These are phyloP conservation scores for Aix galericulata DNA, from an alignment of 2,113 vertebrate species.

Conservation along the genomic window DNA sequence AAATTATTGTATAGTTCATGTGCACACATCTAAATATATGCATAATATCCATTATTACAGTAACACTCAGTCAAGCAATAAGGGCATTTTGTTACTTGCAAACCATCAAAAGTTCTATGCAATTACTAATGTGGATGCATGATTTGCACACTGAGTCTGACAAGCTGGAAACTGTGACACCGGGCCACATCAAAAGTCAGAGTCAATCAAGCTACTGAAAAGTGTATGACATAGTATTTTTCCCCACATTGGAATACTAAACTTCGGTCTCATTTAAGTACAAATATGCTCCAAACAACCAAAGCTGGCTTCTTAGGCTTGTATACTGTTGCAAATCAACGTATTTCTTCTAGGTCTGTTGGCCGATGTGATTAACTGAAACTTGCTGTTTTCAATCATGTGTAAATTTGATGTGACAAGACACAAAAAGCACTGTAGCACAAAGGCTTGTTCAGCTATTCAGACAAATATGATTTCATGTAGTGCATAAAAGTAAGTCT, in stretches of 20 bases:
- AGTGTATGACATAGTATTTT: neutral
- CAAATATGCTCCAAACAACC: neutral
- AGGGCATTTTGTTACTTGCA: neutral
- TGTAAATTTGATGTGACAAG: neutral
- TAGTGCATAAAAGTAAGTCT: slow-evolving; percentile 61
- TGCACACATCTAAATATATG: neutral
- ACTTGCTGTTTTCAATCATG: neutral
- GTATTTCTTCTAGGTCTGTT: neutral
- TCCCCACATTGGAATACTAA: neutral
- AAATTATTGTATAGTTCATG: neutral
- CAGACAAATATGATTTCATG: slow-evolving; percentile 12
- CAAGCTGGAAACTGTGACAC: neutral
- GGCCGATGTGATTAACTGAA: neutral
- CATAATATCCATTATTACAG: neutral
- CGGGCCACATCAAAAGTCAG: neutral
- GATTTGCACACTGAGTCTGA: neutral
- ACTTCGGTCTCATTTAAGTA: slow-evolving; percentile 10
- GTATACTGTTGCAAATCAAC: neutral
- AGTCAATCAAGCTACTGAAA: neutral
- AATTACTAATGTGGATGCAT: neutral
- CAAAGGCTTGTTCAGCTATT: slow-evolving; percentile 19
- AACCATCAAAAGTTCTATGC: neutral
- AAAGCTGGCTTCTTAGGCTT: neutral
- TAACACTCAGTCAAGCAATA: neutral
- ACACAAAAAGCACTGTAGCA: neutral